Base-by-base conservation (phyloP, 2,113 vertebrate species). In the Conger conger region DNA sequence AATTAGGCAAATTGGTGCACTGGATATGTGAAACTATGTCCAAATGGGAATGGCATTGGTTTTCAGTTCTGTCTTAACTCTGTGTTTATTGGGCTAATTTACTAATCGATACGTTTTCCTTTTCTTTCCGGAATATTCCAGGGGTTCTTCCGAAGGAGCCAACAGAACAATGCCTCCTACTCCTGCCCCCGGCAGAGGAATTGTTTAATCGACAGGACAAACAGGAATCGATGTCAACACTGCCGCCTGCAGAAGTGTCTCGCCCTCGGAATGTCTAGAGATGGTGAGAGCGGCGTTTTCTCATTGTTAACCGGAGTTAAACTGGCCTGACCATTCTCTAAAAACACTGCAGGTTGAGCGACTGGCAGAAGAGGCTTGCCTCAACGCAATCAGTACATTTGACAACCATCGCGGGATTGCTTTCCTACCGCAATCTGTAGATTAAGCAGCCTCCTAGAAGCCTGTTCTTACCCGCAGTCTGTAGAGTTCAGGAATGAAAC, bases 191-290 rank as follows among this genome's bases (percentile, higher is more conserved):
- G 98, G 91, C 98, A 99, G 95, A 98, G 98, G 94, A 99, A 99
- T 94, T 99, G 98, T 94, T 97, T 99, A 95, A 99, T 99, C 91
- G 98, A 99, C 95, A 97, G 98, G 95, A 99, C 98, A 88, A 99
- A 99, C 93, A 97, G 98, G 91, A 99, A 99, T 92, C 97, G 98
- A 89, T 99, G 98, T 96, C 98, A 99, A 93, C 98, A 99, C 93
- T 99, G 98, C 94, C 96, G 98, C 89, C 97, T 99, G 92, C 98
- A 99, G 92, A 99, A 99, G 96, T 99, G 98, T 96, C 97, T 99
- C 88, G 98, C 98, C 90, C 96, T 99, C 88, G 98, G 98, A 96
- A 99, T 99, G 98, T 99, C 98, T 86, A 94, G 98, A 96, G 98
- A 99, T 93, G 98, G 98, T 99, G 93, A 97, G 96, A 84, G 33